A percentile compares a stretch with the other conserved stretches of the same genome.
Evolutionary conservation across 2,113 vertebrate species (phyloP).

Genomic region (Mola mola): DNA sequence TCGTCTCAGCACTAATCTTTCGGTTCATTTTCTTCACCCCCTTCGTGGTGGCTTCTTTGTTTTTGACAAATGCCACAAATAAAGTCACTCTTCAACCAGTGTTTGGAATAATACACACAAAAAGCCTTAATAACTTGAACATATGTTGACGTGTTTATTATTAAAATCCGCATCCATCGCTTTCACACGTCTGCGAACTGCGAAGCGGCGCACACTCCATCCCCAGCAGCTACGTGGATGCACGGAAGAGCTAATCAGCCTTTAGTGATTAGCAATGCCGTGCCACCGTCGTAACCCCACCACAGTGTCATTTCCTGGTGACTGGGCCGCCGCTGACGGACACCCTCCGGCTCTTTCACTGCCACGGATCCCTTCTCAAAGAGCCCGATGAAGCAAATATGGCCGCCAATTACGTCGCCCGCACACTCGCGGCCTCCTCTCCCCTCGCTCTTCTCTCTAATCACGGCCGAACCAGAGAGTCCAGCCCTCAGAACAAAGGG

Average conservation of each 20-base stretch:
- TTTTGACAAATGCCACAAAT: too few relatives aligned
- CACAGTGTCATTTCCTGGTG: conserved; percentile 78
- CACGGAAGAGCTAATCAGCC: conserved; percentile 67
- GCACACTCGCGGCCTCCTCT: conserved; percentile 35
- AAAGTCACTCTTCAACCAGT: too few relatives aligned
- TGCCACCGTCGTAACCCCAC: conserved; percentile 63
- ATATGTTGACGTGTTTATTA: too few relatives aligned
- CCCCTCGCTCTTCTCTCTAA: conserved; percentile 68
- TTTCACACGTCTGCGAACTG: too few relatives aligned
- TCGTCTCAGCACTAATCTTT: too few relatives aligned
- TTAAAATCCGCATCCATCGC: too few relatives aligned
- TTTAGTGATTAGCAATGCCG: conserved; percentile 69
- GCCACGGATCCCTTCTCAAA: conserved; percentile 40
- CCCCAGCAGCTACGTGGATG: conserved; percentile 25
- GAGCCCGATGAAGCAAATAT: conserved; percentile 31
- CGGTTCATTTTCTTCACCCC: too few relatives aligned
- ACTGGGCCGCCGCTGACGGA: conserved; percentile 53
- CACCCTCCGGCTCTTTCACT: conserved; percentile 56
- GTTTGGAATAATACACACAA: too few relatives aligned
- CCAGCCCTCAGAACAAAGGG: conserved; percentile 70
- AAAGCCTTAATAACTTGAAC: too few relatives aligned
- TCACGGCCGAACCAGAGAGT: conserved; percentile 54
- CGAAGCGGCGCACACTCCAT: conserved; percentile 18
- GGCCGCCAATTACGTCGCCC: conserved; percentile 15
- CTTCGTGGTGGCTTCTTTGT: too few relatives aligned